These are phyloP conservation scores for Meloidogyne hapla DNA, from an alignment of 1,140 invertebrate species.

Conservation along the genomic window DNA sequence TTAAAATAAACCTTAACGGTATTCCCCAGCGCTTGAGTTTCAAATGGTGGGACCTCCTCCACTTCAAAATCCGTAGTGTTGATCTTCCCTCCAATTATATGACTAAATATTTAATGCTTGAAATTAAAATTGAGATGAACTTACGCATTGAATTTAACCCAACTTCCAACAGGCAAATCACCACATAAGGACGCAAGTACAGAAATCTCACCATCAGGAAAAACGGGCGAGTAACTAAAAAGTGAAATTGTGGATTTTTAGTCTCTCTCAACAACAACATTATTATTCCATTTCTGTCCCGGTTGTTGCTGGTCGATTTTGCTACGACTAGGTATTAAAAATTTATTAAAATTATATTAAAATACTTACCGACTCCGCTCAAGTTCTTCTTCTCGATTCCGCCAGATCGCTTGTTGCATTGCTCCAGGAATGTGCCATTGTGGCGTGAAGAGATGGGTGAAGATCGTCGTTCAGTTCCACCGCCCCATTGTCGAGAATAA, in stretches of 20 bases:
- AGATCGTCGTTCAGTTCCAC: not conserved
- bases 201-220: not conserved
- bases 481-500: too few relatives aligned
- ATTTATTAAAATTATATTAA: too few relatives aligned
- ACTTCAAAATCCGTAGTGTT: not conserved
- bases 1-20: conserved; percentile 1
- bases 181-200: not conserved
- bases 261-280: not conserved
- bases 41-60: not conserved
- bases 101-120: not conserved
- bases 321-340: not conserved
- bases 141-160: conserved; percentile 17
- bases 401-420: not conserved
- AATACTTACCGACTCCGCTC: not conserved
- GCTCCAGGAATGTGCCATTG: not conserved
- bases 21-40: not conserved
- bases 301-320: not conserved
- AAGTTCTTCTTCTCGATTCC: not conserved
- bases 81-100: not conserved
- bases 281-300: not conserved
- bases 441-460: not conserved
- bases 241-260: not conserved
- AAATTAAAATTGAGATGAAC: not conserved
- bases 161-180: conserved; percentile 6
- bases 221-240: conserved; percentile 2